Evolutionary conservation across 2,797 vertebrate genomes (phyloP).

Genomic region (Kryptolebias ocellatus): DNA sequence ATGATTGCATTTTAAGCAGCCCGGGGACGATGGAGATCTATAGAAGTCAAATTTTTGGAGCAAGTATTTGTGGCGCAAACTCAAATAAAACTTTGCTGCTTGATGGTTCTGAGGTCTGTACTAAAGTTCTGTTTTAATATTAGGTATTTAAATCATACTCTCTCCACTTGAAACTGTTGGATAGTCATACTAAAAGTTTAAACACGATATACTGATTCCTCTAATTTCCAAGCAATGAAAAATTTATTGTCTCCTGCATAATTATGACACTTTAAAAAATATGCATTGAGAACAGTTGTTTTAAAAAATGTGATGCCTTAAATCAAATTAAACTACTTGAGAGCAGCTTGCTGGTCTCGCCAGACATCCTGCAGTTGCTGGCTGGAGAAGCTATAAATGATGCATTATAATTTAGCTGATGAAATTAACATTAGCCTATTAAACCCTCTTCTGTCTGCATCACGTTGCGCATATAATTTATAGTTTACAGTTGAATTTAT

Average conservation of each 20-base stretch:
- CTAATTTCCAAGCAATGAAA: neutral
- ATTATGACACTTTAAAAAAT: neutral
- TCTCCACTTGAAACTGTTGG: neutral
- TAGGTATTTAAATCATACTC: neutral
- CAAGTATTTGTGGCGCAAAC: neutral
- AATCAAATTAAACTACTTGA: slow-evolving; percentile 33
- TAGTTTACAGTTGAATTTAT: slow-evolving; percentile 48
- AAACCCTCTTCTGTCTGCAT: slow-evolving; percentile 28
- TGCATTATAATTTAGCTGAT: slow-evolving; percentile 56
- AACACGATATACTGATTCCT: neutral
- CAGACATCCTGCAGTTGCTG: slow-evolving; percentile 12
- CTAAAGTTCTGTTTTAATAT: neutral
- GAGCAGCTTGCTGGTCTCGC: slow-evolving; percentile 17
- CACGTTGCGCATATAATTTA: slow-evolving; percentile 23
- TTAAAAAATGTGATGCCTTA: slow-evolving; percentile 7
- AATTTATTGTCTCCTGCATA: slow-evolving; percentile 11
- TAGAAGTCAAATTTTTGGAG: neutral
- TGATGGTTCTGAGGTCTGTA: neutral
- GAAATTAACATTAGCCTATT: slow-evolving; percentile 48
- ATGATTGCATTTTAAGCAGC: neutral
- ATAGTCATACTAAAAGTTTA: neutral
- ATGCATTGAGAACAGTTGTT: slow-evolving; percentile 15
- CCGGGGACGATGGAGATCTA: neutral
- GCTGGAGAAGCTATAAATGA: slow-evolving; percentile 16
- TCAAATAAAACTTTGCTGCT: neutral